phyloP scores from a whole-genome alignment of 2,113 vertebrate species.

The Phocoena phocoena region DNA sequence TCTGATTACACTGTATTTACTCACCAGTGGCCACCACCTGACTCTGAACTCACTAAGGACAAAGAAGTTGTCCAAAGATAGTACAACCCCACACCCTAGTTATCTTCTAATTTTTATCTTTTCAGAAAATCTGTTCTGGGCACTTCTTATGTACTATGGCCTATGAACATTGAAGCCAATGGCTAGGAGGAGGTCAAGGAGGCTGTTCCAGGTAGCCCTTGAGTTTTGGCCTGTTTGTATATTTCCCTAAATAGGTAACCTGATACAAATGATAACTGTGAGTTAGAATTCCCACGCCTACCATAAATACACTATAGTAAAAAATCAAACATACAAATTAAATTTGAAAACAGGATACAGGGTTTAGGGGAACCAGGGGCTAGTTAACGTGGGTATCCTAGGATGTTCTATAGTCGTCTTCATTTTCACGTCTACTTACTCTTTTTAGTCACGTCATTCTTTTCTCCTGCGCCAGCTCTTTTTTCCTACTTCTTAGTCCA shows the following conservation, averaged over 20 bases:
- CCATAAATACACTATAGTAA: neutral
- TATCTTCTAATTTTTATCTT: neutral
- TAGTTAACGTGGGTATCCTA: neutral
- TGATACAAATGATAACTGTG: neutral
- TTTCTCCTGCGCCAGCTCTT: neutral
- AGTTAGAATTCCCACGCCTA: neutral
- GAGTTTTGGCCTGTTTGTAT: neutral
- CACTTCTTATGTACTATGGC: neutral
- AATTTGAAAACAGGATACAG: neutral
- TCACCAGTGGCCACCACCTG: neutral
- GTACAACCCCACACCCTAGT: rapidly evolving
- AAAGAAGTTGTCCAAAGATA: neutral
- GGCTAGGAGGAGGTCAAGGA: neutral
- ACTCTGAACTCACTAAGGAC: neutral
- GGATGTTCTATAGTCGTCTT: neutral
- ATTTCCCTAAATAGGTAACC: neutral
- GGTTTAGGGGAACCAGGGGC: neutral
- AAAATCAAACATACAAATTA: neutral
- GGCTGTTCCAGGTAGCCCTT: neutral
- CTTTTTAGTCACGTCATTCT: neutral
- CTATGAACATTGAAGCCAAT: neutral
- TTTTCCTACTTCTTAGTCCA: neutral
- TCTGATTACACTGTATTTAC: neutral
- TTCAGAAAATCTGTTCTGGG: neutral
- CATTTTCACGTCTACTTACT: neutral